Conservation (phyloP, 2,113 vertebrate genomes). For the Platycercus adscitus region DNA sequence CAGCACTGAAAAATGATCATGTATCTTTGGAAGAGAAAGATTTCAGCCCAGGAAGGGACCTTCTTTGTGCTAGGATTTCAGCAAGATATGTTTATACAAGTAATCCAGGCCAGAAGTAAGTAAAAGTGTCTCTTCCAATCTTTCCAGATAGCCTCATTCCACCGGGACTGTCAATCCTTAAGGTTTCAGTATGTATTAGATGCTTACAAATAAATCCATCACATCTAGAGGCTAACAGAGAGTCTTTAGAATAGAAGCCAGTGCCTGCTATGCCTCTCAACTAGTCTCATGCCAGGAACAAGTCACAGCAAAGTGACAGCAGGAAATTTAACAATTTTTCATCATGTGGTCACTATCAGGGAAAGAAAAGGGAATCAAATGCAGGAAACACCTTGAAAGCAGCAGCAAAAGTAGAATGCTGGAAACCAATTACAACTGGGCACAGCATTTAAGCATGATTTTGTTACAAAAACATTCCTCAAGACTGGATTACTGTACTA, state of each 20-base stretch:
- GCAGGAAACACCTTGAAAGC: neutral
- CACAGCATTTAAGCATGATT: neutral
- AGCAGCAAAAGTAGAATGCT: neutral
- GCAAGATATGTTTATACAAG: neutral
- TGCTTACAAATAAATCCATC: neutral
- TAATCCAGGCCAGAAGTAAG: neutral
- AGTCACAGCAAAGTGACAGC: neutral
- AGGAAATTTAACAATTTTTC: neutral
- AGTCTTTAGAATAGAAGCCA: neutral
- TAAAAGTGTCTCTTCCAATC: neutral
- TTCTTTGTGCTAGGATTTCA: neutral
- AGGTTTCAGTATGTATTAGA: neutral
- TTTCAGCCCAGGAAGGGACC: neutral
- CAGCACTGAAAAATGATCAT: neutral
- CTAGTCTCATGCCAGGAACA: neutral
- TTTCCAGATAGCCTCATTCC: neutral
- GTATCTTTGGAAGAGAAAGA: neutral
- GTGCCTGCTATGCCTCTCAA: neutral
- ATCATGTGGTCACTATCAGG: neutral
- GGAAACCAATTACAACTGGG: neutral
- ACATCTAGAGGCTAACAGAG: neutral
- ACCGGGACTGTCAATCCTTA: neutral
- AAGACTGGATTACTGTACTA: neutral
- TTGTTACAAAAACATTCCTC: neutral
- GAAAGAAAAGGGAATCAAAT: neutral